These are phyloP conservation scores for Xenopus tropicalis DNA, from an alignment of 2,113 vertebrate genomes.

Conservation along the genomic window DNA sequence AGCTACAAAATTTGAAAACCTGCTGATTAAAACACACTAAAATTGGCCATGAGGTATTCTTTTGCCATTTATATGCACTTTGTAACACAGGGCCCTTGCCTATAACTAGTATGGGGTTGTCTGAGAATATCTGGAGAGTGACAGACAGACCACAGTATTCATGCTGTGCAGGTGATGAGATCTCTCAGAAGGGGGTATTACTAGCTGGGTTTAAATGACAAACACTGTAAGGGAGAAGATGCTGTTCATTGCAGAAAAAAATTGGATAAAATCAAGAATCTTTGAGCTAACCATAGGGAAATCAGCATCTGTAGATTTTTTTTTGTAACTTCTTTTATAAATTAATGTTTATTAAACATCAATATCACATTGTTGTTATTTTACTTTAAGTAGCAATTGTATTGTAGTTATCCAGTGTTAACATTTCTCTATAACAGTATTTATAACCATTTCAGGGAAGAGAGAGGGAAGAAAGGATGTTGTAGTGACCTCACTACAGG, in stretches of 20 bases:
- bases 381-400: too few species aligned
- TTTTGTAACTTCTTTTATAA: too few species aligned
- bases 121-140: constrained; percentile 4
- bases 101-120: not conserved
- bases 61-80: not conserved
- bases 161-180: constrained; percentile 7
- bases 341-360: too few species aligned
- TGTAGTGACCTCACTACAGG: too few species aligned
- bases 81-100: not conserved
- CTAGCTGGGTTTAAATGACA: constrained; percentile 2
- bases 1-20: too few species aligned
- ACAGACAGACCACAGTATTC: constrained; percentile 5
- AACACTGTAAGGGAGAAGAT: not conserved
- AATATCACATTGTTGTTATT: too few species aligned
- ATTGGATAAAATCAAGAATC: not conserved
- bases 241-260: not conserved
- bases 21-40: too few species aligned
- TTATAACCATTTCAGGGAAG: too few species aligned
- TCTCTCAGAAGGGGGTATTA: not conserved
- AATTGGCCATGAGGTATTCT: not conserved
- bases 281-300: not conserved
- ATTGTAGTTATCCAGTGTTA: too few species aligned
- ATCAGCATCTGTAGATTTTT: too few species aligned
- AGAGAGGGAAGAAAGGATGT: too few species aligned
- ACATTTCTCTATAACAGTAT: too few species aligned